Base-by-base conservation (phyloP, 92 coral and sea anemone genomes). In the Umimayanthus kanabou region DNA sequence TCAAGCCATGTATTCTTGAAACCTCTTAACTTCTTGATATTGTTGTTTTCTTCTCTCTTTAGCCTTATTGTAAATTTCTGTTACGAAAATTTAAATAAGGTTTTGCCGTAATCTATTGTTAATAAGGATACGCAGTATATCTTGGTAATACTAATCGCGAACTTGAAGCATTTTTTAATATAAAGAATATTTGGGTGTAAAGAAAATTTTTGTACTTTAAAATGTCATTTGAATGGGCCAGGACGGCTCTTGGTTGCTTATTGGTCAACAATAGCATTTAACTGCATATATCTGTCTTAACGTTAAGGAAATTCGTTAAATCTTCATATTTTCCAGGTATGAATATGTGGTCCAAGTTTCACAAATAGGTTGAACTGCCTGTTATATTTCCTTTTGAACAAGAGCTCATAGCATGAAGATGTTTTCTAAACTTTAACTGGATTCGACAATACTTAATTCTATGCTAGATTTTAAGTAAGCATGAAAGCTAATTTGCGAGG, bases 1-100 rank as follows among this genome's bases (percentile, higher is more conserved):
- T 39, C 91, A 88, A 69, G 93, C 98, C 66, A 95, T 97, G 99
- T 97, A 97, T 90, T 50, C 93, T 28, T 92, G 43, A 87, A 87
- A 43, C 39, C 6, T 64, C 9, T n/a, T 29, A 39, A 10, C 8
- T 6, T 66, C 6, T 8, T 42, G 37, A 33, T 33, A n/a, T 39
- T 26, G 45, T 39, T 55, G 13, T 28, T 49, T 6, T 39, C 65
- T 33, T 22, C 39, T 61, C 22, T 39, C 26, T 65, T 6, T 8
- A 64, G 7, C 45, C 22, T 39, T 80, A 26, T 64, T 58, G 45
- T 81, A 30, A 57, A 57, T 65, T 81, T 81, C 49, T 39, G 42
- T 18, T 39, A 37, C 25, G 25, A 9, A 39, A n/a, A 45, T 77
- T 77, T 25, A 43, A 43, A 18, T 28, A 78, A 78, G 66, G 66